phyloP scores from a whole-genome alignment of 2,113 vertebrate species.

The Micronisus gabar region DNA sequence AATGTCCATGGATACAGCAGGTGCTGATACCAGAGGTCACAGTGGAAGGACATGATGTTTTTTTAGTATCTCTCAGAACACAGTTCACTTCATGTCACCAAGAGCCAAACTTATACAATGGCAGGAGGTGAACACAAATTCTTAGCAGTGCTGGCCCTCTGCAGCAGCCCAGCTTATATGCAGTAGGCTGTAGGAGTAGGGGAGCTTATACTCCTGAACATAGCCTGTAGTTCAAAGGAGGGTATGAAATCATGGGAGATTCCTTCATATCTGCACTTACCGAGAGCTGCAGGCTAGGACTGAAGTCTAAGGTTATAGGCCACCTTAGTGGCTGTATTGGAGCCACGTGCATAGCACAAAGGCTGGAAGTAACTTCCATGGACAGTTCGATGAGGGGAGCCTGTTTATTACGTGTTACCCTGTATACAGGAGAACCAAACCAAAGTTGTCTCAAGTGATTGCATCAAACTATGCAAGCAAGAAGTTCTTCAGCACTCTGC shows the following conservation, averaged over 20 bases:
- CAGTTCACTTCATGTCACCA: neutral
- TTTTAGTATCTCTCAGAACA: neutral
- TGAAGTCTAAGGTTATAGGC: neutral
- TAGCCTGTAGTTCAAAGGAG: neutral
- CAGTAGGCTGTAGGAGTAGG: neutral
- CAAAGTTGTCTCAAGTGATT: neutral
- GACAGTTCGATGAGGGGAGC: neutral
- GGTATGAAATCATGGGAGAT: neutral
- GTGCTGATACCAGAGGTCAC: neutral
- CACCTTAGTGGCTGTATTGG: neutral
- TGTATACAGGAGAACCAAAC: neutral
- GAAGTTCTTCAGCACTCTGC: neutral
- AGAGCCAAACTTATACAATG: accelerated
- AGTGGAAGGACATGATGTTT: neutral
- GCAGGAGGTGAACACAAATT: neutral
- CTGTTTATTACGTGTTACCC: neutral
- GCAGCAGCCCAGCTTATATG: neutral
- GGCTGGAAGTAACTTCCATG: neutral
- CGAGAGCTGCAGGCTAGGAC: neutral
- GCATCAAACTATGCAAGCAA: neutral
- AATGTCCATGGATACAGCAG: neutral
- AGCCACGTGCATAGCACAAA: neutral
- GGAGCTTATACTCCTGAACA: neutral
- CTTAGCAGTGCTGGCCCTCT: neutral
- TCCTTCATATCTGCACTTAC: neutral